A percentile compares a stretch with the other conserved stretches of the same genome.
Evolutionary conservation across 1,140 invertebrate species (phyloP).

Genomic region (Zaprionus gabonicus): DNA sequence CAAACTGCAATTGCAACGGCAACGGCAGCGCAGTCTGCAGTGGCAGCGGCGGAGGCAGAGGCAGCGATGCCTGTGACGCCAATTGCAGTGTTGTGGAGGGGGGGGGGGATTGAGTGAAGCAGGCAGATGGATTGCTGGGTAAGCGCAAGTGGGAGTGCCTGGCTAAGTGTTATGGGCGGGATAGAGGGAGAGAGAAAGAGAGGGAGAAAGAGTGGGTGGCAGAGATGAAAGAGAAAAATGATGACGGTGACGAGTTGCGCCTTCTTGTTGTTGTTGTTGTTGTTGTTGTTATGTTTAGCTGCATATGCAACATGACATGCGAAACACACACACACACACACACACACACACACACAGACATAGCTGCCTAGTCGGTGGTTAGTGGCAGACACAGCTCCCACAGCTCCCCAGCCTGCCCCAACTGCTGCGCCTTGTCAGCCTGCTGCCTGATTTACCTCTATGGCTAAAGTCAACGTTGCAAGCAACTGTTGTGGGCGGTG

Average conservation of each 20-base stretch:
- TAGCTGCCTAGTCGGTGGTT: constrained; percentile 56
- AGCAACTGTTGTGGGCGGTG: constrained; percentile 23
- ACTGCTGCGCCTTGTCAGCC: background rate
- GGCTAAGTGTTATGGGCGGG: background rate
- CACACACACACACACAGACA: constrained; percentile 27
- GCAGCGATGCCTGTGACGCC: constrained; percentile 67
- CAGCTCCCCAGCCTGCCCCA: background rate
- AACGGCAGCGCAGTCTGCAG: constrained; percentile 25
- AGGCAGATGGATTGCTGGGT: constrained; percentile 7
- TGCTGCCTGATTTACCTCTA: constrained; percentile 5
- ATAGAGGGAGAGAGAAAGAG: background rate
- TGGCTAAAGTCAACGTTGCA: constrained; percentile 32
- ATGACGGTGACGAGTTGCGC: constrained; percentile 26
- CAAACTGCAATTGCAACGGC: constrained; percentile 70
- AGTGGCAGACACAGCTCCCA: constrained; percentile 19
- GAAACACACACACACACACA: constrained; percentile 47
- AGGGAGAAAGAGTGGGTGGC: background rate
- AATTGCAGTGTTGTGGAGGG: constrained; percentile 55
- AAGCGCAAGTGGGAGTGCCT: constrained; percentile 19
- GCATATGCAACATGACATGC: constrained; percentile 65
- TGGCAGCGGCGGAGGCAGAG: constrained; percentile 36
- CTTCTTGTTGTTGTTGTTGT: constrained; percentile 14
- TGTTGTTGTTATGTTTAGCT: constrained; percentile 27
- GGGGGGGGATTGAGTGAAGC: background rate
- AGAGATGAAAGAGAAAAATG: constrained; percentile 11